phyloP scores from a whole-genome alignment of 2,888 invertebrate species.

The Allophyes oxyacanthae region DNA sequence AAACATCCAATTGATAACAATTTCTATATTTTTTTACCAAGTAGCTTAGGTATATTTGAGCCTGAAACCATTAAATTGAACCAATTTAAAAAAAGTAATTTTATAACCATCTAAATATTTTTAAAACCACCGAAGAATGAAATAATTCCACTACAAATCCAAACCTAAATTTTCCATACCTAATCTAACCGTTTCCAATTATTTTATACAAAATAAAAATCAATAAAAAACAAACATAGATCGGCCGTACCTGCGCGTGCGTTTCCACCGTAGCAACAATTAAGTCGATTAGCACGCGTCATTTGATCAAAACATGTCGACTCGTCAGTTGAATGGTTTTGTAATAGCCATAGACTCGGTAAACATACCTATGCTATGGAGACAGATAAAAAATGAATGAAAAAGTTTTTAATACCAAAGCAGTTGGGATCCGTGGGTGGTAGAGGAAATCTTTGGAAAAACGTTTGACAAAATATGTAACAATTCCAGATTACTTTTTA shows the following conservation, averaged over 20 bases:
- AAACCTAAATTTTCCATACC: neutral
- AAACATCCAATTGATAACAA: no score
- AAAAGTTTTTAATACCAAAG: constrained; percentile 46
- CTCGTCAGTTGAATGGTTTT: constrained; percentile 70
- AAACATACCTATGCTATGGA: constrained; percentile 51
- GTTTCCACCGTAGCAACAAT: constrained; percentile 71
- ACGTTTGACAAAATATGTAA: no score
- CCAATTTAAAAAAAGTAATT: no score
- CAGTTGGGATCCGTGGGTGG: constrained; percentile 22
- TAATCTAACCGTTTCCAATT: constrained; percentile 31
- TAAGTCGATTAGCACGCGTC: constrained; percentile 87
- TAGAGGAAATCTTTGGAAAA: neutral
- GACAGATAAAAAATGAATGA: constrained; percentile 58
- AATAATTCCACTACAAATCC: neutral
- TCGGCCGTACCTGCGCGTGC: constrained; percentile 64
- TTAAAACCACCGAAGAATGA: neutral
- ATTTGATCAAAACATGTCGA: constrained; percentile 83
- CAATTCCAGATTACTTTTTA: no score
- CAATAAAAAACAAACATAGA: constrained; percentile 50
- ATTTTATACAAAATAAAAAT: constrained; percentile 31
- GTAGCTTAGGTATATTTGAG: no score
- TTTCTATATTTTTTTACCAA: no score
- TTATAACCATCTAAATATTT: no score
- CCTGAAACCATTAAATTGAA: no score
- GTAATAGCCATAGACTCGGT: constrained; percentile 61